Percentiles rank a stretch among this genome's conserved stretches.
phyloP scores from a whole-genome alignment of 2,113 vertebrate genomes.

The Saccopteryx bilineata region DNA sequence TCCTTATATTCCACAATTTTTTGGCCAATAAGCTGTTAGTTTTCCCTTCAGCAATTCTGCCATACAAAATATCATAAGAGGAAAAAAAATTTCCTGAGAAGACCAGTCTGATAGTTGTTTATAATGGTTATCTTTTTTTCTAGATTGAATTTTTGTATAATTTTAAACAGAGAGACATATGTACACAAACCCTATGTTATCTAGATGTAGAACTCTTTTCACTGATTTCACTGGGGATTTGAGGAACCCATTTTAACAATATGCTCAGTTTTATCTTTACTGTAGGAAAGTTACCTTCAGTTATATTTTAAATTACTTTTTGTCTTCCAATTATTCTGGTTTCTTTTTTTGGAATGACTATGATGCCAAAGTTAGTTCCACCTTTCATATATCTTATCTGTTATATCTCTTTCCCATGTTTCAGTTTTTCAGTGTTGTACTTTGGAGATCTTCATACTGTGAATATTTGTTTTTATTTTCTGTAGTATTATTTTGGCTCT shows the following conservation, averaged over 20 bases:
- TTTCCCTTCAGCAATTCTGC: conserved; percentile 13
- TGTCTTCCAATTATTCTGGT: conserved; percentile 1
- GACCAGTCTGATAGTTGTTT: neutral
- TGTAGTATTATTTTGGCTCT: neutral
- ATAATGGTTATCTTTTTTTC: neutral
- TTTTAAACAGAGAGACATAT: neutral
- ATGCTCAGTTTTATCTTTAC: neutral
- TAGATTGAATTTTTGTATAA: neutral
- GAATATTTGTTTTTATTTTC: conserved; percentile 30
- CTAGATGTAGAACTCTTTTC: neutral
- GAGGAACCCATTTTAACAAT: neutral
- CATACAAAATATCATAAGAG: neutral
- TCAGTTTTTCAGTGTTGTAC: neutral
- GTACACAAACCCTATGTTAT: neutral
- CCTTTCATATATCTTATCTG: neutral
- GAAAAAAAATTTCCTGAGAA: neutral
- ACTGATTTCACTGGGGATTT: conserved; percentile 9
- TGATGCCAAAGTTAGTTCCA: neutral
- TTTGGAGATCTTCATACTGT: neutral
- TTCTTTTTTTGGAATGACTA: neutral
- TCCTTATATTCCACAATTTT: neutral
- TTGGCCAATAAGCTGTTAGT: neutral
- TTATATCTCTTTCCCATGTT: neutral
- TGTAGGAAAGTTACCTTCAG: neutral
- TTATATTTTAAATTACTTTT: neutral